These are phyloP conservation scores for Tricholaema leucomelas DNA, from an alignment of 2,113 vertebrate species.

Conservation along the genomic window DNA sequence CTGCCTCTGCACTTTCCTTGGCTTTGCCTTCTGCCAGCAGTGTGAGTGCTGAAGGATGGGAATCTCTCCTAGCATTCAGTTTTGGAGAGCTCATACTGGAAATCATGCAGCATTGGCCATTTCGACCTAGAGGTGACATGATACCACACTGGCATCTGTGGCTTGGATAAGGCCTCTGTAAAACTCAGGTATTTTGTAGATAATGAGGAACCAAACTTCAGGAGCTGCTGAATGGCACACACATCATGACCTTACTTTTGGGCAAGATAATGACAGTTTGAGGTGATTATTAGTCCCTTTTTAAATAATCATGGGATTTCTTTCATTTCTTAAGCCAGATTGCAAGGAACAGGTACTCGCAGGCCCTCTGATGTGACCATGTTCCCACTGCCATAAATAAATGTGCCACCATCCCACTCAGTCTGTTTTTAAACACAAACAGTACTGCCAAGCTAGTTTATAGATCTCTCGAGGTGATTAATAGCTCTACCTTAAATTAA, in stretches of 20 bases:
- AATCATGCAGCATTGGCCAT: neutral
- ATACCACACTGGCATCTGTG: rapidly evolving
- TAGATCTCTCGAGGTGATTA: neutral
- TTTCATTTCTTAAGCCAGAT: neutral
- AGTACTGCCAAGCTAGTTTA: neutral
- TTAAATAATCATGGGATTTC: neutral
- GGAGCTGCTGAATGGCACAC: neutral
- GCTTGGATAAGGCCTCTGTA: neutral
- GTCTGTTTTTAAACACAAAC: neutral
- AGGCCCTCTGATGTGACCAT: neutral
- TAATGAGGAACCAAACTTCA: neutral
- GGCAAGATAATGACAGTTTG: neutral
- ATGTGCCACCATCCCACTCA: neutral
- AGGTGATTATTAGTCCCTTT: neutral
- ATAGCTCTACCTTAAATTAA: neutral
- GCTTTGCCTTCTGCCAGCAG: no score
- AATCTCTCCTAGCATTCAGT: neutral
- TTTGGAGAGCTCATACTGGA: neutral
- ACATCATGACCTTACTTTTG: neutral
- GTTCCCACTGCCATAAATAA: neutral
- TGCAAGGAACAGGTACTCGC: neutral
- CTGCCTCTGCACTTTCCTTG: no score
- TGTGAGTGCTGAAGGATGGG: neutral
- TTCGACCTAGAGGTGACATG: neutral
- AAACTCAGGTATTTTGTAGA: neutral